phyloP scores from a whole-genome alignment of 2,797 vertebrate species.

The Platalea minor region DNA sequence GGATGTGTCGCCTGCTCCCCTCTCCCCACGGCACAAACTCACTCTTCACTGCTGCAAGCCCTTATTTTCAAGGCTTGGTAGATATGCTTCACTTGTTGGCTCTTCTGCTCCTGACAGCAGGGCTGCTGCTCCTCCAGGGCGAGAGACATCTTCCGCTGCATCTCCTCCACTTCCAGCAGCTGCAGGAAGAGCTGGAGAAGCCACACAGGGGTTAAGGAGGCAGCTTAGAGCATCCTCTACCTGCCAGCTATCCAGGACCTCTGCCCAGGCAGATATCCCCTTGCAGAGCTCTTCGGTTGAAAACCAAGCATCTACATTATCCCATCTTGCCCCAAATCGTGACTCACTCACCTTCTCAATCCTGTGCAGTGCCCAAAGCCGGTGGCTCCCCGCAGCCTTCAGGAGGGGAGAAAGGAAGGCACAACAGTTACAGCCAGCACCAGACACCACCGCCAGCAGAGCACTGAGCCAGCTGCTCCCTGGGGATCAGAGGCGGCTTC shows the following conservation, averaged over 20 bases:
- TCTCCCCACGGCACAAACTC: constrained; percentile 9
- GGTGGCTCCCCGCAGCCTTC: constrained; percentile 83
- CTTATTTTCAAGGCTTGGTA: constrained; percentile 82
- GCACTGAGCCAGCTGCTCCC: background rate
- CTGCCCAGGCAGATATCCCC: background rate
- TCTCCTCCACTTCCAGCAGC: constrained; percentile 87
- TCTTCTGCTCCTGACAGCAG: constrained; percentile 71
- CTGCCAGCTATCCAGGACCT: background rate
- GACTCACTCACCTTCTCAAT: constrained; percentile 84
- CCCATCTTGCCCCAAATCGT: fast-evolving
- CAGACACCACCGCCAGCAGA: fast-evolving
- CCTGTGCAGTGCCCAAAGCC: constrained; percentile 82
- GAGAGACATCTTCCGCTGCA: constrained; percentile 67
- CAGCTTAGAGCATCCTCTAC: background rate
- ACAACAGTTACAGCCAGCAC: background rate
- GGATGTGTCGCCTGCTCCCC: fast-evolving
- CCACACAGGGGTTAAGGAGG: background rate
- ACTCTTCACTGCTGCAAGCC: constrained; percentile 74
- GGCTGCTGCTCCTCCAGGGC: constrained; percentile 71
- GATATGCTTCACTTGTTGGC: constrained; percentile 75
- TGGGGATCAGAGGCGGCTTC: background rate
- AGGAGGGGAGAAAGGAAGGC: background rate
- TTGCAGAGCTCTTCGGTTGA: background rate
- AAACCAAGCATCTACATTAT: background rate
- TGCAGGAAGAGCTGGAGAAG: constrained; percentile 82